phyloP scores from a whole-genome alignment of 1,140 invertebrate species.

The Eupristina koningsbergeri region DNA sequence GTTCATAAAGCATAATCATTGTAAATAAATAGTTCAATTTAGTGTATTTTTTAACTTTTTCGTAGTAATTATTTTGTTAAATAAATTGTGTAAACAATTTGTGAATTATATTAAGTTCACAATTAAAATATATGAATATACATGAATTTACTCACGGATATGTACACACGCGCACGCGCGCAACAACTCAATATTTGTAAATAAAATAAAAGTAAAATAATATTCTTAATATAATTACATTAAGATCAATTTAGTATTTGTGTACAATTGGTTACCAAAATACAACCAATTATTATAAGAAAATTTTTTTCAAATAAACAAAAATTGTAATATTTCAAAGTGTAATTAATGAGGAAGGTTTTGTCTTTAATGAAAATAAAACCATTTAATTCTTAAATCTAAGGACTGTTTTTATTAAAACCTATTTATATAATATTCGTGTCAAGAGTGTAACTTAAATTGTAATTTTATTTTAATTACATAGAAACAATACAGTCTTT shows the following conservation, averaged over 20 bases:
- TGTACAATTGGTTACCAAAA: conserved; percentile 46
- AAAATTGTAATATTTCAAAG: conserved; percentile 39
- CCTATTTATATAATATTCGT: conserved; percentile 41
- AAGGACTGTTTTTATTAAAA: conserved; percentile 51
- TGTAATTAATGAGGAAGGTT: conserved; percentile 42
- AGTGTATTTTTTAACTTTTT: conserved; percentile 24
- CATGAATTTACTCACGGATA: too few relatives aligned
- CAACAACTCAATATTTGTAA: conserved; percentile 42
- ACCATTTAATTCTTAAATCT: conserved; percentile 50
- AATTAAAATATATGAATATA: neutral
- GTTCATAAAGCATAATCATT: conserved; percentile 22
- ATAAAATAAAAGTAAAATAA: conserved; percentile 50
- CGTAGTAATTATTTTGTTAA: conserved; percentile 30
- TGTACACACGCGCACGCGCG: neutral
- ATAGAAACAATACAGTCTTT: conserved; percentile 32
- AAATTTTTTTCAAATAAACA: conserved; percentile 29
- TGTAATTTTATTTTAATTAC: conserved; percentile 40
- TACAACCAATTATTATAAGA: conserved; percentile 43
- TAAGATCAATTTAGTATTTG: conserved; percentile 40
- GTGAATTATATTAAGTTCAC: conserved; percentile 43
- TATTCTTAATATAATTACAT: conserved; percentile 35
- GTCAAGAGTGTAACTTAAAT: conserved; percentile 45
- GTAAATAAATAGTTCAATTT: conserved; percentile 51
- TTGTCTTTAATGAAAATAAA: conserved; percentile 50
- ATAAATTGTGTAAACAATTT: conserved; percentile 37